Base-by-base conservation (phyloP, 2,888 invertebrate species). In the Xestia ashworthii region DNA sequence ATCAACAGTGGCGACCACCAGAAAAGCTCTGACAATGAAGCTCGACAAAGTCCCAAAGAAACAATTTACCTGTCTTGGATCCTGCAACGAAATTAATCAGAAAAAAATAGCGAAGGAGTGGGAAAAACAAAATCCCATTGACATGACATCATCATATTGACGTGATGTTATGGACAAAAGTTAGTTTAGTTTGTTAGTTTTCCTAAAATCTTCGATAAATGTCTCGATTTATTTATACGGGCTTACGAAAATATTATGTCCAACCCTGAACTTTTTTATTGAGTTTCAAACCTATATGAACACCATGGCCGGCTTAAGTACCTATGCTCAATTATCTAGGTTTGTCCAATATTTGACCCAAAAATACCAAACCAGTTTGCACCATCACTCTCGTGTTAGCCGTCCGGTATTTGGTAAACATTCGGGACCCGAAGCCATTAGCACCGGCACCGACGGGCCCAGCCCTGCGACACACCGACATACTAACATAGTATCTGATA, bases 391-490 rank as follows among this genome's bases (percentile, higher is more conserved):
- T 55, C 58, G 60, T 66, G 48, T 32, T 66, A 60, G 74, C 38
- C 58, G 70, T 71, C 77, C 75, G 76, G 79, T 76, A 76, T 83
- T 87, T 69, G 74, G 87, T 71, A 85, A 85, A 87, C 80, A 84
- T 73, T 78, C 77, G 88, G 87, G 77, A 71, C 74, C 53, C 19
- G 70, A 5, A 25, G 12, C 88, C 81, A 90, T 92, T 91, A 92
- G 88, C 91, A 76, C 83, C 19, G 32, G 25, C 62, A 38, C 0
- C 80, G 62, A 66, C 48, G n/a, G 71, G 84, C 78, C 78, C 62
- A 88, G 87, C 92, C 91, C 89, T 91, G 86, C 92, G 92, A 90
- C 93, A 92, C 78, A 93, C 78, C 78, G 71, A 77, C 79, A 80
- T 41, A 78, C 92, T 87, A 88, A 89, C 87, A 76, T 79, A 78